Conservation (phyloP, 2,113 vertebrate genomes). For the Hucho hucho region DNA sequence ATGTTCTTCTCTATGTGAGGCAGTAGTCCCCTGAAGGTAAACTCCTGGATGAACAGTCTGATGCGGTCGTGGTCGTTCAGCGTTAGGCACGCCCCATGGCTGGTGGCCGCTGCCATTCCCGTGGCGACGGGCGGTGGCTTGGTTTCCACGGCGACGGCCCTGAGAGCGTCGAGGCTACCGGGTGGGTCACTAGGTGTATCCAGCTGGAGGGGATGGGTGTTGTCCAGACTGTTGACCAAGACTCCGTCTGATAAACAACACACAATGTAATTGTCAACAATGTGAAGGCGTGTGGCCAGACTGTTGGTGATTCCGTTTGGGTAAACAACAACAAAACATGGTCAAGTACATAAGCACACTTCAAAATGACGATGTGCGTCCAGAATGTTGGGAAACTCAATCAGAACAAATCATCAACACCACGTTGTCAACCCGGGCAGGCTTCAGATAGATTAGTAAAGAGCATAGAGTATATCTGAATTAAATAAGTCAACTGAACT, state of each 20-base stretch:
- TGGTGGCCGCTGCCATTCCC: conserved; percentile 43
- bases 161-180: conserved; percentile 61
- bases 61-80: conserved; percentile 95
- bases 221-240: conserved; percentile 73
- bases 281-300: too few relatives aligned
- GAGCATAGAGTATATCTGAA: too few relatives aligned
- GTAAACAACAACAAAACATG: too few relatives aligned
- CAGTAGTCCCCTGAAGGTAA: conserved; percentile 93
- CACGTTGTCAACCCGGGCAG: too few relatives aligned
- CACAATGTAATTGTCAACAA: too few relatives aligned
- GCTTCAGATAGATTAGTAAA: too few relatives aligned
- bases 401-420: too few relatives aligned
- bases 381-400: too few relatives aligned
- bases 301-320: too few relatives aligned
- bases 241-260: conserved; percentile 67
- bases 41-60: conserved; percentile 96
- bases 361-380: too few relatives aligned
- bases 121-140: conserved; percentile 62
- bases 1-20: conserved; percentile 98
- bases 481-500: too few relatives aligned
- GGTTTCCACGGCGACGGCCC: conserved; percentile 58
- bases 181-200: conserved; percentile 68
- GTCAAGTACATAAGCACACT: too few relatives aligned
- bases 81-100: conserved; percentile 87
- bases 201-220: conserved; percentile 81